Evolutionary conservation across 2,113 vertebrate species (phyloP).

Genomic region (Tapirus terrestris): DNA sequence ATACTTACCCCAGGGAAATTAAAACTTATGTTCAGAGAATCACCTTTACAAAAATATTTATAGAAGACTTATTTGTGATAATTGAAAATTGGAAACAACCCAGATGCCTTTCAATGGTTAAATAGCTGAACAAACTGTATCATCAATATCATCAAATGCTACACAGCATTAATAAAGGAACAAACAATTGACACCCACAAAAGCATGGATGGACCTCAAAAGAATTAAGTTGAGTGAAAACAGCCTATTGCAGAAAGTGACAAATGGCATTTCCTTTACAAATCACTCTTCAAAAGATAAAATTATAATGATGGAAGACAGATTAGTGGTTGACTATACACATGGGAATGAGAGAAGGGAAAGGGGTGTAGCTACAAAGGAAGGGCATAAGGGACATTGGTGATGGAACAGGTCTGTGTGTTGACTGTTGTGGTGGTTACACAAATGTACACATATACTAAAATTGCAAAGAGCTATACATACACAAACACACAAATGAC

Average conservation of each 20-base stretch:
- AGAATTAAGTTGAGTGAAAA: neutral
- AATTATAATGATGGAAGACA: neutral
- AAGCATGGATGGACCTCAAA: neutral
- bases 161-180: neutral
- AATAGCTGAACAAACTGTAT: neutral
- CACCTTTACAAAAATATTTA: no score
- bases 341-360: neutral
- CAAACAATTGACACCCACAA: neutral
- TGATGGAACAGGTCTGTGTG: neutral
- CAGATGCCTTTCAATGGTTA: neutral
- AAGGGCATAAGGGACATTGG: rapidly evolving
- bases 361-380: no score
- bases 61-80: no score
- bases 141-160: neutral
- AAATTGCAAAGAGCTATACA: neutral
- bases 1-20: no score
- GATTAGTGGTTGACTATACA: neutral
- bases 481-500: neutral
- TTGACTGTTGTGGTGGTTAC: neutral
- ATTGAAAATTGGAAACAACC: neutral
- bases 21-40: no score
- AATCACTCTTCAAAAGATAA: neutral
- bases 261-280: neutral
- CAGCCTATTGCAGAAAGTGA: neutral
- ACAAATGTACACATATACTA: neutral